Evolutionary conservation across 2,797 vertebrate species (phyloP), one percentile per base, ranked within the genome.

Genomic region (Echiichthys vipera): DNA sequence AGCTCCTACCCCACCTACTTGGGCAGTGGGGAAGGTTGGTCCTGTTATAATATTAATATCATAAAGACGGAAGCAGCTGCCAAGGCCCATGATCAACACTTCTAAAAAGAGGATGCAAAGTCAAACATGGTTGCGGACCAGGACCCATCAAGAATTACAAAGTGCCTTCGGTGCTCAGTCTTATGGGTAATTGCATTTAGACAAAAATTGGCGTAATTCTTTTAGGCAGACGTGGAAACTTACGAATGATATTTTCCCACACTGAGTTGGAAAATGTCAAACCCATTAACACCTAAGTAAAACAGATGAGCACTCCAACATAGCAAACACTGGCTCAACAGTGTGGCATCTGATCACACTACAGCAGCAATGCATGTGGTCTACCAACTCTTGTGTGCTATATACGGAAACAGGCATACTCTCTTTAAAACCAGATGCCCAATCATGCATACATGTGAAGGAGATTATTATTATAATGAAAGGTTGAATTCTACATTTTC

Each of bases 231-330:
- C 30, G 15, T 73, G 47, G 59, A 69, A 80, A 53, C 18, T 45
- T 45, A 54, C 30, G 42, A 58, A 63, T 70, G 34, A 66, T 55
- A 65, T 79, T 69, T 81, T 55, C 32, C 10, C 24, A 50, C 3
- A 5, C 11, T 0, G 18, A 53, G 39, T 72, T 8, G 40, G 58
- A 71, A 85, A 80, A 86, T 80, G 71, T 66, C 74, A 83, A 78
- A 53, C 49, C 40, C 65, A 74, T 84, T 74, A 82, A 81, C 29
- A 34, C 46, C 22, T 75, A 29, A 40, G 65, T 57, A 25, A 77
- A 78, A 80, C 45, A 77, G 69, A 79, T 65, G 78, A 79, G 63
- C 53, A 37, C n/a, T 49, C 24, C 37, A 47, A 51, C 29, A 20
- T 17, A 22, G 57, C 36, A 65, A 67, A 77, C 65, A 71, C 37